Percentiles rank a stretch among this genome's conserved stretches.
Evolutionary conservation across 2,888 invertebrate genomes (phyloP).

Genomic region (Barypeithes pellucidus): DNA sequence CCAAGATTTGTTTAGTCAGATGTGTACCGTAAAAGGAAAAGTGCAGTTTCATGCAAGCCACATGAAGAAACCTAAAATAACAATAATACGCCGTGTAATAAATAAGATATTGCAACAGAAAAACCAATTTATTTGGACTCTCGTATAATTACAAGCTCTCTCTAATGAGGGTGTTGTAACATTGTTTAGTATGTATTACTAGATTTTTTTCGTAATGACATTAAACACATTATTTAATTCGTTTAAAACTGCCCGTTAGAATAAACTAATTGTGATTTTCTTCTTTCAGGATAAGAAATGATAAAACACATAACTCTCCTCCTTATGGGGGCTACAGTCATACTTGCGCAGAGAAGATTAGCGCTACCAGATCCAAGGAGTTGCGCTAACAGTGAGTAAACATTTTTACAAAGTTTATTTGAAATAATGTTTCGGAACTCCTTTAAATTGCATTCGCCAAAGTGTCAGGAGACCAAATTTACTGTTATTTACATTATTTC

Average conservation of each 20-base stretch:
- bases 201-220: too few relatives aligned
- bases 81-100: too few relatives aligned
- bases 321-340: constrained; percentile 77
- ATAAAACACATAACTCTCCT: constrained; percentile 74
- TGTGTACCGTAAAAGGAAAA: too few relatives aligned
- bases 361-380: constrained; percentile 92
- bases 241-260: too few relatives aligned
- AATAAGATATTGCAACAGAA: too few relatives aligned
- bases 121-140: too few relatives aligned
- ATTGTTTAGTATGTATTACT: neutral
- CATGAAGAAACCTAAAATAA: too few relatives aligned
- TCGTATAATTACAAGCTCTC: neutral
- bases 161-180: neutral
- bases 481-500: too few relatives aligned
- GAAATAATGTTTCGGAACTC: neutral
- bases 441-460: too few relatives aligned
- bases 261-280: neutral
- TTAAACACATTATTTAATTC: too few relatives aligned
- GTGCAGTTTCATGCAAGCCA: too few relatives aligned
- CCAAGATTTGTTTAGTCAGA: too few relatives aligned
- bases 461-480: neutral
- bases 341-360: constrained; percentile 86
- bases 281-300: constrained; percentile 61
- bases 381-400: constrained; percentile 88
- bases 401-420: neutral